Conservation (phyloP, 2,888 invertebrate genomes). For the Sepioteuthis lessoniana region DNA sequence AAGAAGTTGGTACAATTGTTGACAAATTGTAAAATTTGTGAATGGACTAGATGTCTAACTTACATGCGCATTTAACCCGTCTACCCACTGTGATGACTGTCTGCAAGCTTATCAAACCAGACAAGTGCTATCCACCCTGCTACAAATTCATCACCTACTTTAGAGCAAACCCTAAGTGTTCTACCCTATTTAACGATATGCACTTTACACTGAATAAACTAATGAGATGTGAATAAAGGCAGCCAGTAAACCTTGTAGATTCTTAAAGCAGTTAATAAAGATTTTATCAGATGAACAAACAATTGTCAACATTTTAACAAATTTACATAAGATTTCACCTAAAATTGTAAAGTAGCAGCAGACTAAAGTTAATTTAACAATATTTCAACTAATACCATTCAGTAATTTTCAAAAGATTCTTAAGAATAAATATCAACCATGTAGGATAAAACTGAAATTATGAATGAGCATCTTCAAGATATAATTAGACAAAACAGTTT, state of each 20-base stretch:
- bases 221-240: background rate
- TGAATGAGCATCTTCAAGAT: background rate
- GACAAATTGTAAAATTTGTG: background rate
- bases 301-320: background rate
- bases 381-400: background rate
- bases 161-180: background rate
- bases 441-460: background rate
- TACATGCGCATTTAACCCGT: background rate
- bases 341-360: background rate
- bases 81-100: background rate
- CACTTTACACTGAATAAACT: background rate
- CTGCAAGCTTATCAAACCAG: constrained; percentile 1
- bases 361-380: too few species aligned
- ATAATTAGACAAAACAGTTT: background rate
- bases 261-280: background rate
- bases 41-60: background rate
- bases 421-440: background rate
- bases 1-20: background rate
- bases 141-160: background rate
- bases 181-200: background rate
- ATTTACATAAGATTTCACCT: background rate
- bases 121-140: background rate
- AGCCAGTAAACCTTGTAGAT: background rate
- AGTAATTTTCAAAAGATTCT: background rate
- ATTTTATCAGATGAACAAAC: background rate